These are phyloP conservation scores for Aricia agestis DNA, from an alignment of 1,140 invertebrate genomes.

Conservation along the genomic window DNA sequence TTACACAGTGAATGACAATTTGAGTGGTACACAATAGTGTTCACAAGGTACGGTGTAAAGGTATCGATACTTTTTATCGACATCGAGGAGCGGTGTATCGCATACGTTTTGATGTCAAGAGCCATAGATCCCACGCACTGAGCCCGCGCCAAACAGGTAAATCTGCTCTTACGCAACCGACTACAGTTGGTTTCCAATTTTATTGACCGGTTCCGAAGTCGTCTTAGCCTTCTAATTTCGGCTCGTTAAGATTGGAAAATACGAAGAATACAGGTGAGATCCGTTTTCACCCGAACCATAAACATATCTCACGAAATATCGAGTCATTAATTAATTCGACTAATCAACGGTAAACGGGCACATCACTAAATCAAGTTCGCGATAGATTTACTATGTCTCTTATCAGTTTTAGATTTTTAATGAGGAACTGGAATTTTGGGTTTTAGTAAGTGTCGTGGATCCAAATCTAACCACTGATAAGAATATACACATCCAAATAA, in stretches of 20 bases:
- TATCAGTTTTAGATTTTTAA: not conserved
- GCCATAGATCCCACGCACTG: conserved; percentile 58
- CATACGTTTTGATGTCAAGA: conserved; percentile 16
- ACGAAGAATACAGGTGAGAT: conserved; percentile 50
- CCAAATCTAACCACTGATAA: not conserved
- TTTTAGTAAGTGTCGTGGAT: not conserved
- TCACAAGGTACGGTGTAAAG: not conserved
- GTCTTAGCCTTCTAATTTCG: conserved; percentile 74
- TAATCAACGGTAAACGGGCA: conserved; percentile 27
- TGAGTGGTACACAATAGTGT: conserved; percentile 2
- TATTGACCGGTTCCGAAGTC: conserved; percentile 74
- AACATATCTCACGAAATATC: conserved; percentile 38
- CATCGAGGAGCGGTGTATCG: not conserved
- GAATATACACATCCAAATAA: too few relatives aligned
- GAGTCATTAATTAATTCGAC: conserved; percentile 39
- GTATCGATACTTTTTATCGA: conserved; percentile 9
- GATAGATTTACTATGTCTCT: conserved; percentile 2
- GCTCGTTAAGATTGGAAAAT: conserved; percentile 73
- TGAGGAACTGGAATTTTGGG: not conserved
- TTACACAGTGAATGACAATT: not conserved
- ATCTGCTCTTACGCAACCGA: conserved; percentile 66
- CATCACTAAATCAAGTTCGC: conserved; percentile 12
- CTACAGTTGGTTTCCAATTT: conserved; percentile 75
- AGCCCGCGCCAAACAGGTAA: conserved; percentile 65
- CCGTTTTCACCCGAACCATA: conserved; percentile 43